Evolutionary conservation across 2,888 invertebrate genomes (phyloP).

Genomic region (Zaprionus lineosus): DNA sequence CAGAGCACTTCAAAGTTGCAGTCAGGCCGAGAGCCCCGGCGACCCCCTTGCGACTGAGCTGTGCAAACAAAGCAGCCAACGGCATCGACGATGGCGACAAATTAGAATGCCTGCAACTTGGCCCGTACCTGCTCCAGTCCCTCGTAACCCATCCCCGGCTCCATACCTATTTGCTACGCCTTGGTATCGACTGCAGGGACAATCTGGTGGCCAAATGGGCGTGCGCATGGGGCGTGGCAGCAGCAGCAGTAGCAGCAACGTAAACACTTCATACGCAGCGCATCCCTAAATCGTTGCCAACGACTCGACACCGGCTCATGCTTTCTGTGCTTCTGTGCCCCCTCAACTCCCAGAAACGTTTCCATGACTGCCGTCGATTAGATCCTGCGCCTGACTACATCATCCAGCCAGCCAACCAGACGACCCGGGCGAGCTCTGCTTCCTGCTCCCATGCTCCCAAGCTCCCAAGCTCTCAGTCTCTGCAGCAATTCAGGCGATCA

Average conservation of each 20-base stretch:
- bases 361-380: slow-evolving; percentile 76
- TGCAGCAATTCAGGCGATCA: slow-evolving; percentile 81
- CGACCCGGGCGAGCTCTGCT: slow-evolving; percentile 2
- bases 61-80: slow-evolving; percentile 46
- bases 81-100: slow-evolving; percentile 65
- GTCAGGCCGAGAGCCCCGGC: slow-evolving; percentile 22
- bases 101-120: slow-evolving; percentile 64
- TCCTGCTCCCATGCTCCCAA: background rate
- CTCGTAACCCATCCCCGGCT: background rate
- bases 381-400: slow-evolving; percentile 30
- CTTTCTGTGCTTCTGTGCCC: background rate
- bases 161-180: too few relatives aligned
- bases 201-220: slow-evolving; percentile 15
- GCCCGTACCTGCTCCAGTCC: background rate
- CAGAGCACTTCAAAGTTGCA: slow-evolving; percentile 73
- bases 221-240: slow-evolving; percentile 57
- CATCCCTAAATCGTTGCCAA: slow-evolving; percentile 72
- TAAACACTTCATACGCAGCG: slow-evolving; percentile 71
- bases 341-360: slow-evolving; percentile 33
- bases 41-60: background rate
- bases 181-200: slow-evolving; percentile 33
- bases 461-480: slow-evolving; percentile 17
- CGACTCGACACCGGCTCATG: slow-evolving; percentile 36
- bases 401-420: slow-evolving; percentile 4
- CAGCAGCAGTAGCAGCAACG: slow-evolving; percentile 25